Conservation (phyloP, 1,140 invertebrate species). For the Zeugodacus cucurbitae region DNA sequence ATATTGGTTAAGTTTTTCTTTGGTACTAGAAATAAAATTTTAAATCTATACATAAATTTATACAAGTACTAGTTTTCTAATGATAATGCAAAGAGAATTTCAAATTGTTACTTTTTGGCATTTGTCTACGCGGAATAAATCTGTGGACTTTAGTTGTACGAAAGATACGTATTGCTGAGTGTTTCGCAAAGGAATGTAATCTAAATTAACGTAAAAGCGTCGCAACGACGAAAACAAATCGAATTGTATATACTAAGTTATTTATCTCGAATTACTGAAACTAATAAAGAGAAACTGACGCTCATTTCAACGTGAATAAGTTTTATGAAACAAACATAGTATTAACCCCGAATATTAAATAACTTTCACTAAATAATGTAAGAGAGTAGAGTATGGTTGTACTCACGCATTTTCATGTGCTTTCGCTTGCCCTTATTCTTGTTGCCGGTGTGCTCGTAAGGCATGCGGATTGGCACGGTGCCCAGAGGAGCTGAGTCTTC, state of each 20-base stretch:
- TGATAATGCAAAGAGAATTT: background rate
- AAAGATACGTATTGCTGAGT: background rate
- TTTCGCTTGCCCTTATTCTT: conserved; percentile 67
- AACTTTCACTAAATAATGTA: too few species aligned
- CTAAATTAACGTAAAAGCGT: background rate
- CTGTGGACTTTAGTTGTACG: background rate
- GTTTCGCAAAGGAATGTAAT: background rate
- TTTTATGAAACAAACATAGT: too few species aligned
- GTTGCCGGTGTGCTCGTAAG: conserved; percentile 53
- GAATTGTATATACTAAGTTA: background rate
- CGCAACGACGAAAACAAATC: background rate
- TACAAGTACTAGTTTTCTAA: background rate
- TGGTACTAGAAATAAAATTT: background rate
- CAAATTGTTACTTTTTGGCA: background rate
- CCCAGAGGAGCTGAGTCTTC: conserved; percentile 58
- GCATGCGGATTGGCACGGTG: conserved; percentile 53
- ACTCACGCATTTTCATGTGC: conserved; percentile 66
- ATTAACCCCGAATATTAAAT: too few species aligned
- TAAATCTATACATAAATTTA: background rate
- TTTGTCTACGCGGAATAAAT: background rate
- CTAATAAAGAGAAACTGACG: background rate
- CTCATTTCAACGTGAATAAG: background rate
- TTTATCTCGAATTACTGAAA: background rate
- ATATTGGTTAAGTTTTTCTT: background rate
- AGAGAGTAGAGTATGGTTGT: background rate